Conservation (phyloP, 1,140 invertebrate genomes). For the Lordiphosa mommai region DNA sequence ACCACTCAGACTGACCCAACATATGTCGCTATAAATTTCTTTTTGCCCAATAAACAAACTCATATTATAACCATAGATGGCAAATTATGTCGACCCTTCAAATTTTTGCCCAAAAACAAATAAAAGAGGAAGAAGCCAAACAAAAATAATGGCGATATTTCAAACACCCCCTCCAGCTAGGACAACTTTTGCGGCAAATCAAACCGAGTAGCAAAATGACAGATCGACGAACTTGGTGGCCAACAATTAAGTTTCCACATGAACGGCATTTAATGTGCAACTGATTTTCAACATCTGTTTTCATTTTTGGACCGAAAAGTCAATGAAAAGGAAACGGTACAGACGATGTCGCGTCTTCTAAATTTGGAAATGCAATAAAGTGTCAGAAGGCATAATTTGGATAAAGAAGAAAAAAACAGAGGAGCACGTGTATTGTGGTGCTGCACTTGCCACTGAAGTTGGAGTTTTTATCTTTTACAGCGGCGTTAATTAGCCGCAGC, state of each 20-base stretch:
- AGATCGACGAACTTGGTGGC: conserved; percentile 49
- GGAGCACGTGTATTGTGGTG: conserved; percentile 34
- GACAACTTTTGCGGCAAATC: conserved; percentile 39
- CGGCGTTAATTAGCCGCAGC: conserved; percentile 73
- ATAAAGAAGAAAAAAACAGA: conserved; percentile 17
- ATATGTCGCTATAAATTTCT: conserved; percentile 28
- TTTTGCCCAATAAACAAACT: conserved; percentile 24
- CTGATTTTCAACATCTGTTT: conserved; percentile 79
- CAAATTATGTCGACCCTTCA: conserved; percentile 11
- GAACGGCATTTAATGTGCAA: conserved; percentile 73
- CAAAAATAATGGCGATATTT: conserved; percentile 37
- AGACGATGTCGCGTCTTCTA: conserved; percentile 51
- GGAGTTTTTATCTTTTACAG: conserved; percentile 33
- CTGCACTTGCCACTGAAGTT: conserved; percentile 17
- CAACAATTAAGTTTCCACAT: conserved; percentile 78
- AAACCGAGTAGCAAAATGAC: conserved; percentile 37
- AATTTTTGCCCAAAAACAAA: conserved; percentile 15
- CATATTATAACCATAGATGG: conserved; percentile 22
- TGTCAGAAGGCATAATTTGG: conserved; percentile 59
- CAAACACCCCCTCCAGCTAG: conserved; percentile 29
- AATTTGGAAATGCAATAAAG: conserved; percentile 60
- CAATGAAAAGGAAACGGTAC: conserved; percentile 64
- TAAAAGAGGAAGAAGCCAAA: conserved; percentile 6
- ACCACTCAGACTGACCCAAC: conserved; percentile 9
- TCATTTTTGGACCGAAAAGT: conserved; percentile 58